phyloP scores from a whole-genome alignment of 2,113 vertebrate genomes.

The Silurus glanis region DNA sequence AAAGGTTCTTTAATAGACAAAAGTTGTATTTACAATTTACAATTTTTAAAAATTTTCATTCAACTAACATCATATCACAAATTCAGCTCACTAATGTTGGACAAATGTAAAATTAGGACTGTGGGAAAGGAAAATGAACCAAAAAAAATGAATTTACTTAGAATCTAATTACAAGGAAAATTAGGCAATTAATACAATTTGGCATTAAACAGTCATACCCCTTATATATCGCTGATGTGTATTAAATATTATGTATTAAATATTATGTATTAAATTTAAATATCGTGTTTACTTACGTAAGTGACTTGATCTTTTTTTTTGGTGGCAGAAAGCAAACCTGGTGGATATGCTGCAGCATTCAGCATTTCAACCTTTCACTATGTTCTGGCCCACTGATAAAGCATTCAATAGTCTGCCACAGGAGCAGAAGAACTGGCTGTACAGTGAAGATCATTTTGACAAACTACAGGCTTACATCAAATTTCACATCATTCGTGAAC shows the following conservation, averaged over 20 bases:
- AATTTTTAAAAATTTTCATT: no score
- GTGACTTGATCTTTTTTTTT: slow-evolving; percentile 11
- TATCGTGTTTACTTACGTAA: neutral
- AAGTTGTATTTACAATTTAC: neutral
- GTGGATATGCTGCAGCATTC: slow-evolving; percentile 71
- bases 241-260: neutral
- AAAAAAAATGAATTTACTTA: neutral
- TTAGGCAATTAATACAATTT: neutral
- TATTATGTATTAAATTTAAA: neutral
- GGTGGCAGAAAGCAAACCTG: slow-evolving; percentile 75
- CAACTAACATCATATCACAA: neutral
- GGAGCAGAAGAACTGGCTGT: slow-evolving; percentile 80
- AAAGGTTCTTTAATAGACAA: neutral
- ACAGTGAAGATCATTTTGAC: slow-evolving; percentile 79
- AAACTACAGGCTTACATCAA: slow-evolving; percentile 81
- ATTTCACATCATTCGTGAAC: slow-evolving; percentile 81
- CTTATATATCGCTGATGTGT: neutral
- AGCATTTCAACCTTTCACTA: slow-evolving; percentile 81
- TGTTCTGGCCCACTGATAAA: slow-evolving; percentile 90
- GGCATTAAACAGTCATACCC: neutral
- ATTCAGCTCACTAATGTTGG: neutral
- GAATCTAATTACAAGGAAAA: neutral
- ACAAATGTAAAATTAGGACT: neutral
- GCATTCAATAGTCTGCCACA: slow-evolving; percentile 75
- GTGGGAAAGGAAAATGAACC: neutral